These are phyloP conservation scores for Poecilia velifera DNA, from an alignment of 2,797 vertebrate genomes.

Conservation along the genomic window DNA sequence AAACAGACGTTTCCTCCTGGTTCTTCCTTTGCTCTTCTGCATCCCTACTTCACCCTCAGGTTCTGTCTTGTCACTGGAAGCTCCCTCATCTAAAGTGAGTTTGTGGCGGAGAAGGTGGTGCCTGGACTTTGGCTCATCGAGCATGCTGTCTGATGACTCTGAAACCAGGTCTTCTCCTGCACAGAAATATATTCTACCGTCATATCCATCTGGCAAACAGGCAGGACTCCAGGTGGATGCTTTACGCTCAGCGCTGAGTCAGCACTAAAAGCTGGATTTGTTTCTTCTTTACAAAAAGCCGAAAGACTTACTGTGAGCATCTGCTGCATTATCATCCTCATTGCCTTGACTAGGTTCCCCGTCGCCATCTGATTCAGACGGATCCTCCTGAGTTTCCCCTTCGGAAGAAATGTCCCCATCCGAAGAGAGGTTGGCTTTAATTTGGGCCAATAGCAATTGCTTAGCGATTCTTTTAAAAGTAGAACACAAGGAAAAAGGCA, in stretches of 20 bases:
- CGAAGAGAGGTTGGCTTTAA: conserved; percentile 93
- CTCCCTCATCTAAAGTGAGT: conserved; percentile 83
- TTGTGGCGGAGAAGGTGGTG: conserved; percentile 90
- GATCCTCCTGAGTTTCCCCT: conserved; percentile 81
- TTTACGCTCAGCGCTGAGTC: not conserved
- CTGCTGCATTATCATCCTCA: conserved; percentile 53
- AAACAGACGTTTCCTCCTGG: conserved; percentile 64
- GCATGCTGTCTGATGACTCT: conserved; percentile 74
- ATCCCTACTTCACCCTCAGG: conserved; percentile 13
- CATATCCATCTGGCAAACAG: not conserved
- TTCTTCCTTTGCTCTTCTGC: conserved; percentile 65
- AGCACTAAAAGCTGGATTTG: not conserved
- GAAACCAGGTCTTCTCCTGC: conserved; percentile 71
- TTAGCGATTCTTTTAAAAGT: conserved; percentile 96
- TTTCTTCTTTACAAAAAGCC: conserved; percentile 26
- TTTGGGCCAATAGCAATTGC: conserved; percentile 98
- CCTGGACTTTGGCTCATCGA: conserved; percentile 79
- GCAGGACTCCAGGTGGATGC: not conserved
- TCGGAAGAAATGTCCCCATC: conserved; percentile 86
- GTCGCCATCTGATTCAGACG: conserved; percentile 44
- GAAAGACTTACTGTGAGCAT: conserved; percentile 73
- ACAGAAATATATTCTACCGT: conserved; percentile 21
- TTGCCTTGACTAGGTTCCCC: conserved; percentile 53
- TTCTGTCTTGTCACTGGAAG: conserved; percentile 75
- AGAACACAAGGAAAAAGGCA: conserved; percentile 74